Base-by-base conservation (phyloP, 64 coral and sea anemone species). In the Dendrophyllia cribrosa region DNA sequence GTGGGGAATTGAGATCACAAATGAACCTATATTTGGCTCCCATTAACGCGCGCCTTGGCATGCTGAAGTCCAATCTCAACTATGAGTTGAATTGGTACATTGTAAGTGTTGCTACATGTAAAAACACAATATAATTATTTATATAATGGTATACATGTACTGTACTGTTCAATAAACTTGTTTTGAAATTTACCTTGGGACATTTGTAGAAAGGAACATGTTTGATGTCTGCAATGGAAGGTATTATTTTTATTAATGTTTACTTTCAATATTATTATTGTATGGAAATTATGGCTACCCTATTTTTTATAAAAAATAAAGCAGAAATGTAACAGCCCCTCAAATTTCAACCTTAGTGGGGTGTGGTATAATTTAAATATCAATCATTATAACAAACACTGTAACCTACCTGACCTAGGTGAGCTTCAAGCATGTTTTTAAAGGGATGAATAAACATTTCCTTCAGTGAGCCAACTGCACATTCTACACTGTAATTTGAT, bases 401-500 rank as follows among this genome's bases (percentile, higher is more conserved):
- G 34, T 43, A 16, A 66, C 66, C 20, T 74, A 95, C 95, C 86
- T 93, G 95, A 58, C 87, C 85, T 74, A 85, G 71, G 66, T 96
- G 93, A 21, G 93, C 43, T 19, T 96, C 85, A 79, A 88, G 85
- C 68, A 91, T 88, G 66, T 87, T 73, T 43, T 88, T 83, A 51
- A 83, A 72, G 14, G 91, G 87, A 58, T 90, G 91, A 8, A 86
- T 53, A 75, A 96, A 87, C 95, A 96, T 90, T 50, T 96, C 75
- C 65, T 93, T 96, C 19, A 96, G 43, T 66, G 91, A 96, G 8
- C 88, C 87, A 56, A 96, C 87, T 16, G 91, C 91, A 93, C 87
- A 96, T 83, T 96, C 95, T 19, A 93, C 90, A 83, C 95, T 96
- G 45, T 19, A 65, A 63, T 61, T 46, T 66, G 21, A 70, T 6